Percentiles rank a stretch among this genome's conserved stretches.
These are phyloP conservation scores for Malurus elegans DNA, from an alignment of 2,113 vertebrate species.

Conservation along the genomic window DNA sequence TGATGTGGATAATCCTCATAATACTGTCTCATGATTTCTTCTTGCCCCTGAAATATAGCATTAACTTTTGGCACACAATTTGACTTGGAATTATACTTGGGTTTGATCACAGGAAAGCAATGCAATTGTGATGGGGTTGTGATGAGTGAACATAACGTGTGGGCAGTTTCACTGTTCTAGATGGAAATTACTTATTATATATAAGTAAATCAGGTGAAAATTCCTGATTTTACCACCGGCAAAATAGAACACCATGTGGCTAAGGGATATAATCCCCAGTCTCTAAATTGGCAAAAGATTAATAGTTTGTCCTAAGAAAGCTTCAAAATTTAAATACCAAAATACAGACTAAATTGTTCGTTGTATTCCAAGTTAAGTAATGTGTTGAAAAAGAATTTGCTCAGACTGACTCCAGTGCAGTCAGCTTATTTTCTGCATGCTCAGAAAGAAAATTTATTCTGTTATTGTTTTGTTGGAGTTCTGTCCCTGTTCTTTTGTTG, in stretches of 20 bases:
- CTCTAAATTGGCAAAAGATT: not conserved
- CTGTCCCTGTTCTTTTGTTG: not conserved
- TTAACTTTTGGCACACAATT: not conserved
- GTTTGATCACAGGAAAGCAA: not conserved
- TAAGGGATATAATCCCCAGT: not conserved
- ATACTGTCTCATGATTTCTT: constrained; percentile 3
- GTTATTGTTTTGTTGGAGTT: not conserved
- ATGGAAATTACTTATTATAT: not conserved
- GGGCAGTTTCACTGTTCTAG: not conserved
- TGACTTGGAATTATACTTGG: not conserved
- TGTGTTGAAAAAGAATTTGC: not conserved
- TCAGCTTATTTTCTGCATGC: not conserved
- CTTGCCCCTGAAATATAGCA: not conserved
- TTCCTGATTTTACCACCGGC: not conserved
- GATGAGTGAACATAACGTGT: not conserved
- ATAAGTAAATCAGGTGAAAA: not conserved
- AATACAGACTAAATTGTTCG: not conserved
- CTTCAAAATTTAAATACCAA: not conserved
- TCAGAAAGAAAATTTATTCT: not conserved
- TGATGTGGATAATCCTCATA: constrained; percentile 14
- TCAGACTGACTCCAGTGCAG: not conserved
- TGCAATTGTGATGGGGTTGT: not conserved
- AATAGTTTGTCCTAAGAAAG: not conserved
- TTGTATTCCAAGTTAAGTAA: not conserved
- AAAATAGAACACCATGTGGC: not conserved